phyloP scores from a whole-genome alignment of 2,888 invertebrate genomes.

The Podabrus alpinus region DNA sequence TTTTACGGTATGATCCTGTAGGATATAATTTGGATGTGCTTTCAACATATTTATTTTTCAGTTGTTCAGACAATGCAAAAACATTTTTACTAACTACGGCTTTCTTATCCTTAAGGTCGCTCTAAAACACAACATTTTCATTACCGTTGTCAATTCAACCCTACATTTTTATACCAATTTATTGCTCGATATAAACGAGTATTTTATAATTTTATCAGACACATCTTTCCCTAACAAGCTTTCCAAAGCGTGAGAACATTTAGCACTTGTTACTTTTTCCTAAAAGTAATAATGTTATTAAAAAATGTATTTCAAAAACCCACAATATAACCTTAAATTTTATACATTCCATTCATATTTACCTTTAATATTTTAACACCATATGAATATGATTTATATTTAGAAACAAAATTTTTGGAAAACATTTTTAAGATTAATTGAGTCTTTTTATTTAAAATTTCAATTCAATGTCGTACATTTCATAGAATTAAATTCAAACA shows the following conservation, averaged over 20 bases:
- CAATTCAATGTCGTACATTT: neutral
- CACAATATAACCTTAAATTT: neutral
- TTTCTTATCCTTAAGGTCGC: neutral
- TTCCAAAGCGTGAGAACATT: neutral
- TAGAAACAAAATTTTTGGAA: slow-evolving; percentile 28
- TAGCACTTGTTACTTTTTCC: neutral
- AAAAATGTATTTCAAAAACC: neutral
- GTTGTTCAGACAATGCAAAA: neutral
- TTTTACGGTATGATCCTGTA: neutral
- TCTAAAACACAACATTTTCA: neutral
- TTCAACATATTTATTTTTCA: neutral
- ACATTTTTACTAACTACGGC: neutral
- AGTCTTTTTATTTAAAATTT: neutral
- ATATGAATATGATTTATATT: slow-evolving; percentile 33
- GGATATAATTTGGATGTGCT: neutral
- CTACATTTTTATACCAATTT: neutral
- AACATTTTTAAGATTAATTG: slow-evolving; percentile 28
- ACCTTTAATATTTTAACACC: slow-evolving; percentile 32
- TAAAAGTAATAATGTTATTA: neutral
- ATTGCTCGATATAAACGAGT: neutral
- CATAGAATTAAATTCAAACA: neutral
- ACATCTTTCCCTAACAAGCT: neutral
- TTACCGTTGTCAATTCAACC: neutral
- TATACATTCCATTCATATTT: slow-evolving; percentile 3
- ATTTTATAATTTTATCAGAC: neutral